phyloP scores from a whole-genome alignment of 2,888 invertebrate species.

The Sesia bembeciformis region DNA sequence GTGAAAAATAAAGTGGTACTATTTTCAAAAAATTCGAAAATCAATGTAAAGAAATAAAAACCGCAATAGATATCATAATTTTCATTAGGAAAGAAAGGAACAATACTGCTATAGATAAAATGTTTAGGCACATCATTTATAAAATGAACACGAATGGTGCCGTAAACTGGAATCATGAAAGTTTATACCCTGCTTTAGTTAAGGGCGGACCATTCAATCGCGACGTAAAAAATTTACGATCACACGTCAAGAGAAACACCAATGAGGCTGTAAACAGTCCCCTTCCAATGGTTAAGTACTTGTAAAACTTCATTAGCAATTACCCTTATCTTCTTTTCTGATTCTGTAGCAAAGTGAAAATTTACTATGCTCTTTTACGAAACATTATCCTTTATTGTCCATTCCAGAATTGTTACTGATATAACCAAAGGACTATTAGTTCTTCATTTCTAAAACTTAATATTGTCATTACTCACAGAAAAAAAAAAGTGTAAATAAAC shows the following conservation, averaged over 20 bases:
- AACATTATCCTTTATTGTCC: neutral
- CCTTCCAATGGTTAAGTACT: conserved; percentile 54
- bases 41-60: too few relatives aligned
- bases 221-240: conserved; percentile 69
- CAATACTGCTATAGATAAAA: conserved; percentile 24
- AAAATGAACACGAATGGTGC: conserved; percentile 67
- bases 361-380: neutral
- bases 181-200: conserved; percentile 70
- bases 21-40: too few relatives aligned
- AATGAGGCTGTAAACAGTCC: conserved; percentile 68
- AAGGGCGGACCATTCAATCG: conserved; percentile 68
- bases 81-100: conserved; percentile 3
- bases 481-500: too few relatives aligned
- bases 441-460: too few relatives aligned
- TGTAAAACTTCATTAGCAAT: conserved; percentile 67
- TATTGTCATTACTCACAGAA: too few relatives aligned
- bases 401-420: neutral
- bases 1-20: too few relatives aligned
- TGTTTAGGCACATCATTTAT: conserved; percentile 59
- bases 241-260: conserved; percentile 70
- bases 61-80: too few relatives aligned
- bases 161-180: conserved; percentile 68
- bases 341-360: conserved; percentile 10
- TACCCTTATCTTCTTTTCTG: conserved; percentile 36
- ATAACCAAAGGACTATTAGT: too few relatives aligned